Evolutionary conservation across 2,113 vertebrate species (phyloP).

Genomic region (Stictonetta naevosa): DNA sequence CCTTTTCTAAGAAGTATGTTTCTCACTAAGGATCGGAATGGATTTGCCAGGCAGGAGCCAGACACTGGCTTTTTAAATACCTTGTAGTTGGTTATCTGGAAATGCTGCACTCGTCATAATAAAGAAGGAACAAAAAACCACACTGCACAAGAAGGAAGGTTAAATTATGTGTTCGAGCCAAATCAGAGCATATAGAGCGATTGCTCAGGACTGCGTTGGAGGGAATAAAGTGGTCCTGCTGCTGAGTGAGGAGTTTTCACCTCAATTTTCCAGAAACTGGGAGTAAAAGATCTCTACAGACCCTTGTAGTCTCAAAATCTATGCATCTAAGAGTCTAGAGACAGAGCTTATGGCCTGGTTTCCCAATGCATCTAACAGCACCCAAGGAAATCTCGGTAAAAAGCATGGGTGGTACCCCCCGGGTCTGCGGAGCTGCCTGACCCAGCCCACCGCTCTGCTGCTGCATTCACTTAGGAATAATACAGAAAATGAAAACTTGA

Average conservation of each 20-base stretch:
- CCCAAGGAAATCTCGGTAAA: not conserved
- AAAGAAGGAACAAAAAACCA: not conserved
- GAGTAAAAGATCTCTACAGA: not conserved
- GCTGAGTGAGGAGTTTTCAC: not conserved
- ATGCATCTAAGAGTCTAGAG: not conserved
- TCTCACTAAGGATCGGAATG: not conserved
- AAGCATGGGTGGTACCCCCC: not conserved
- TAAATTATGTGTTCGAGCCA: not conserved
- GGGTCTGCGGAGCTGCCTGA: not conserved
- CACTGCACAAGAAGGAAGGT: not conserved
- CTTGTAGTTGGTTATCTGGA: not conserved
- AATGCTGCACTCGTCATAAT: fast-evolving
- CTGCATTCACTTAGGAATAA: not conserved
- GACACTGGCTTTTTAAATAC: not conserved
- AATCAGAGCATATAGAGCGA: not conserved
- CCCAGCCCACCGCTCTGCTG: not conserved
- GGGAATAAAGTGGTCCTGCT: not conserved
- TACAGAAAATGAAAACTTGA: constrained; percentile 12
- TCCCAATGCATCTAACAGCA: not conserved
- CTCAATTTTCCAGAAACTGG: not conserved
- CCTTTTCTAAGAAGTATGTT: constrained; percentile 4
- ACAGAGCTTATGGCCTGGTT: not conserved
- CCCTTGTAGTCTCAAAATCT: not conserved
- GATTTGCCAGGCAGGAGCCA: not conserved
- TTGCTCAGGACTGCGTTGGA: not conserved